Evolutionary conservation across 2,797 vertebrate genomes (phyloP).

Genomic region (Xiphophorus birchmanni): DNA sequence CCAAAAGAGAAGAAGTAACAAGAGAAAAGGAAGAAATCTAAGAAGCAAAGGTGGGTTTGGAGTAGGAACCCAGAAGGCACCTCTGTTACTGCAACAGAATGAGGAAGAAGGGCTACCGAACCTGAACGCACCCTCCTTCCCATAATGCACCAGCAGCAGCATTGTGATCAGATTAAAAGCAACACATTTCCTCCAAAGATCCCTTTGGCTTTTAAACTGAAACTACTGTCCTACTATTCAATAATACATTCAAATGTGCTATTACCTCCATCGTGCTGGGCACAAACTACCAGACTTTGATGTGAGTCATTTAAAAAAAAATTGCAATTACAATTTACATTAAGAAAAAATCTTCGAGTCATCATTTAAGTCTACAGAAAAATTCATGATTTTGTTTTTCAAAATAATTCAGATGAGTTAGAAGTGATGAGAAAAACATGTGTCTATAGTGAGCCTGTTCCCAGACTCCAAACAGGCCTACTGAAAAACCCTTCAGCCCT

Average conservation of each 20-base stretch:
- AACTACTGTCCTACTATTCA: conserved; percentile 28
- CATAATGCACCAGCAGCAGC: conserved; percentile 37
- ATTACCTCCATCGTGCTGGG: conserved; percentile 62
- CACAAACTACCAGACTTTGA: conserved; percentile 64
- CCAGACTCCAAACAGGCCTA: conserved; percentile 80
- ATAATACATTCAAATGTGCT: conserved; percentile 32
- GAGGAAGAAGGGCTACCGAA: conserved; percentile 47
- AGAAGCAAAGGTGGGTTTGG: conserved; percentile 85
- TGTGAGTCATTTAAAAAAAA: conserved; percentile 3
- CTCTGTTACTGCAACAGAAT: conserved; percentile 82
- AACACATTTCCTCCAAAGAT: conserved; percentile 19
- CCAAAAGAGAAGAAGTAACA: conserved; percentile 85
- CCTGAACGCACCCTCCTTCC: conserved; percentile 55
- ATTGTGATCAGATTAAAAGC: conserved; percentile 26
- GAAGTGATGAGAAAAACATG: conserved; percentile 33
- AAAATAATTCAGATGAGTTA: conserved; percentile 9
- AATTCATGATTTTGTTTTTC: conserved; percentile 30
- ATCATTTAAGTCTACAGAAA: conserved; percentile 32
- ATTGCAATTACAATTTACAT: conserved; percentile 25
- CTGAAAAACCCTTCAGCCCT: conserved; percentile 34
- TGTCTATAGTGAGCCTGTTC: conserved; percentile 73
- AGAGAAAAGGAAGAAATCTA: conserved; percentile 87
- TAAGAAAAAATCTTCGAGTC: conserved; percentile 12
- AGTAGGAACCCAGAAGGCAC: conserved; percentile 87
- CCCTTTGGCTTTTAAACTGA: conserved; percentile 49